Conservation (phyloP, 2,113 vertebrate species). For the Aphyosemion australe region DNA sequence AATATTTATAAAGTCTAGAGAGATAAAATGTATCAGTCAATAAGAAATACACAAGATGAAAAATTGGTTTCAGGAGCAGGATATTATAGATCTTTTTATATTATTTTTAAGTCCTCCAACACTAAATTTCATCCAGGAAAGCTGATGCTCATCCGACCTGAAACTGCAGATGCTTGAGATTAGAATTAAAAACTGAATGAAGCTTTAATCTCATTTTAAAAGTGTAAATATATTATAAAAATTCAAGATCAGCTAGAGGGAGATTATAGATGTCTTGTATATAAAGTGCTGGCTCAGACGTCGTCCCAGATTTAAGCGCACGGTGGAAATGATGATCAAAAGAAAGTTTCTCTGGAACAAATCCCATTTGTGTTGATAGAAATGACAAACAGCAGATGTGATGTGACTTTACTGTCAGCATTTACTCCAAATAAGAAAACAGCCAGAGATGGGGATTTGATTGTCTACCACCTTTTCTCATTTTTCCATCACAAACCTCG, state of each 20-base stretch:
- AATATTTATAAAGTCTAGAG: not conserved
- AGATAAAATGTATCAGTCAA: conserved; percentile 35
- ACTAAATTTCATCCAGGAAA: conserved; percentile 1
- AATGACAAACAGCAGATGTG: conserved; percentile 3
- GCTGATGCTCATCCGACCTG: not conserved
- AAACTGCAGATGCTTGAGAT: conserved; percentile 39
- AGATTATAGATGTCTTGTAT: not conserved
- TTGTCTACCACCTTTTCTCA: conserved; percentile 36
- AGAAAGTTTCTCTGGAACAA: conserved; percentile 18
- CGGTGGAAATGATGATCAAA: not conserved
- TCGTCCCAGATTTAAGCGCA: not conserved
- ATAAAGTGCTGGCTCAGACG: not conserved
- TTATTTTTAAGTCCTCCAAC: not conserved
- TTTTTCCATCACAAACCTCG: conserved; percentile 27
- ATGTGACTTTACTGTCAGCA: conserved; percentile 9
- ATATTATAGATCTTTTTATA: too few relatives aligned
- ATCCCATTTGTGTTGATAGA: conserved; percentile 23
- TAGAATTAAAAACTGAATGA: conserved; percentile 34
- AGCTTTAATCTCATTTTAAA: not conserved
- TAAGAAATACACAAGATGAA: conserved; percentile 65
- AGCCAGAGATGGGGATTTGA: conserved; percentile 47
- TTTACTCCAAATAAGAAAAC: conserved; percentile 42
- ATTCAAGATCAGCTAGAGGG: not conserved
- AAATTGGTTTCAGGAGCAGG: too few relatives aligned
- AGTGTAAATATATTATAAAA: not conserved